A percentile compares a stretch with the other conserved stretches of the same genome.
These are phyloP conservation scores for Notarius quadriscutis DNA, from an alignment of 2,113 vertebrate species.

Conservation along the genomic window DNA sequence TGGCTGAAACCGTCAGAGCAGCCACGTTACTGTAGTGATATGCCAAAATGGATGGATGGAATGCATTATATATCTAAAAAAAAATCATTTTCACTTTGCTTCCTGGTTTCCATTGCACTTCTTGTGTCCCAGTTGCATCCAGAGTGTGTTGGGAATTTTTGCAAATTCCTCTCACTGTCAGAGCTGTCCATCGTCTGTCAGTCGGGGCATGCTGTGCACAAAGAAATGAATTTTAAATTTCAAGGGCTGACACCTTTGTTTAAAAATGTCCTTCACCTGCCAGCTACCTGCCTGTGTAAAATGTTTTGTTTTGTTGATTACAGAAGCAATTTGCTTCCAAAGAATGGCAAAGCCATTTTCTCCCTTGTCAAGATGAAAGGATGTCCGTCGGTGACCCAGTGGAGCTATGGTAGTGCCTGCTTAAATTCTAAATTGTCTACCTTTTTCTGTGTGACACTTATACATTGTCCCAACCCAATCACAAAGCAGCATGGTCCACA, in stretches of 20 bases:
- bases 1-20: too few species aligned
- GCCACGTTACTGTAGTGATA: too few species aligned
- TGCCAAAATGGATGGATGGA: too few species aligned
- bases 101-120: slow-evolving; percentile 9
- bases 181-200: slow-evolving; percentile 5
- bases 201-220: slow-evolving; percentile 26
- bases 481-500: not conserved
- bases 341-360: slow-evolving; percentile 42
- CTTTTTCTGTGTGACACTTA: not conserved
- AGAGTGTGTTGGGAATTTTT: slow-evolving; percentile 13
- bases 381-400: slow-evolving; percentile 29
- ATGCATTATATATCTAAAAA: too few species aligned
- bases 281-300: slow-evolving; percentile 11
- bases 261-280: slow-evolving; percentile 41
- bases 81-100: not conserved
- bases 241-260: slow-evolving; percentile 38
- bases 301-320: slow-evolving; percentile 34
- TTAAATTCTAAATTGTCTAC: slow-evolving; percentile 31
- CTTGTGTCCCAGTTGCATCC: not conserved
- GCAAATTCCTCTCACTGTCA: slow-evolving; percentile 29
- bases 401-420: not conserved
- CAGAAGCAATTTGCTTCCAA: slow-evolving; percentile 5
- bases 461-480: not conserved
- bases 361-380: slow-evolving; percentile 48
- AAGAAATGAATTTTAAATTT: slow-evolving; percentile 37